Evolutionary conservation across 2,797 vertebrate species (phyloP).

Genomic region (Gadopsis bispinosus): DNA sequence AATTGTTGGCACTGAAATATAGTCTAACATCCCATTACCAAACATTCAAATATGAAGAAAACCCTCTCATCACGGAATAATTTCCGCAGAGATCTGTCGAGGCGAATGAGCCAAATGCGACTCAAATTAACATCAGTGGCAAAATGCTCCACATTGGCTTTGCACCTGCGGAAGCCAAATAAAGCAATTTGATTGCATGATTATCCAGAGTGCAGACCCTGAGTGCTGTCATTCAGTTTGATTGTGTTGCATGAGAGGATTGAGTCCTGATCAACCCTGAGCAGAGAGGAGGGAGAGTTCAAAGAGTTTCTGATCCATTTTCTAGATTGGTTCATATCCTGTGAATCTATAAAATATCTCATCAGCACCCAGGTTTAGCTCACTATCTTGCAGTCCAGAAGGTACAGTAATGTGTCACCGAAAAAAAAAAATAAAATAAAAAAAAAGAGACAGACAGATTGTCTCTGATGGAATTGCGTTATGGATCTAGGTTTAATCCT

Average conservation of each 20-base stretch:
- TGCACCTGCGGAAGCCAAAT: constrained; percentile 82
- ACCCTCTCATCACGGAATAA: constrained; percentile 43
- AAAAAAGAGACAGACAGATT: background rate
- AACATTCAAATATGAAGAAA: constrained; percentile 55
- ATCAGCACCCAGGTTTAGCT: background rate
- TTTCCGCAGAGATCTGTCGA: constrained; percentile 61
- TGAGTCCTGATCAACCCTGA: constrained; percentile 66
- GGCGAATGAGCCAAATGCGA: constrained; percentile 66
- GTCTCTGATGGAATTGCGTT: constrained; percentile 5
- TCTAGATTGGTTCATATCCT: constrained; percentile 41
- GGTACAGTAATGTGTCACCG: constrained; percentile 2
- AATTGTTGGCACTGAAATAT: constrained; percentile 48
- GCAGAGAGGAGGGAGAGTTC: constrained; percentile 51
- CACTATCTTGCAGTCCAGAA: background rate
- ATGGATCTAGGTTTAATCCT: constrained; percentile 42
- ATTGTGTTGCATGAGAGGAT: constrained; percentile 72
- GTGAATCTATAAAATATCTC: constrained; percentile 15
- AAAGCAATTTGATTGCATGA: constrained; percentile 83
- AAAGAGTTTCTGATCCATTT: constrained; percentile 64
- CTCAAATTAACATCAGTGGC: constrained; percentile 71
- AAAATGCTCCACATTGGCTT: constrained; percentile 63
- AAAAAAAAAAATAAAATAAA: constrained; percentile 45
- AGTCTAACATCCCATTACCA: constrained; percentile 51
- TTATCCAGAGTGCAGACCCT: constrained; percentile 71
- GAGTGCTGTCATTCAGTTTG: constrained; percentile 74